Evolutionary conservation across 2,113 vertebrate genomes (phyloP), one percentile per base, ranked within the genome.

Genomic region (Epinephelus cyanopodus): DNA sequence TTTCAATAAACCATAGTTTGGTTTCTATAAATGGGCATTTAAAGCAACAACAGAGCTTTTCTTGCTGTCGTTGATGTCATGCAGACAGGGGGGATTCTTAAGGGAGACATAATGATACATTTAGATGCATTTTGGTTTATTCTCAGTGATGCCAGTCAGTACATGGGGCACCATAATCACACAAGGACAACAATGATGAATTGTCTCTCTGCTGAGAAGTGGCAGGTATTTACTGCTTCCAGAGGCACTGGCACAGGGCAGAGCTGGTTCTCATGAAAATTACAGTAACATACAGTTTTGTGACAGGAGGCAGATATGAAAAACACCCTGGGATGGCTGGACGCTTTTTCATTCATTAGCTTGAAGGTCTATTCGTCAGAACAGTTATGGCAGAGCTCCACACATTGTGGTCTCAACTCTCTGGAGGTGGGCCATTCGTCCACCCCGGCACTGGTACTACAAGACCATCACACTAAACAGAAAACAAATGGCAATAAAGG

Each of bases 281-380:
- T 74, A 87, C 93, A 90, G 87, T 86, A 89, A 66, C 52, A 91
- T 94, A 89, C 67, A 77, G 92, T 95, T 96, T 95, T 95, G 93
- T 95, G 94, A 94, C 94, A 94, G 87, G 92, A 94, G 92, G 94
- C 96, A 96, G 95, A 94, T 95, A 94, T 93, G 85, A 91, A 95
- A 95, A 96, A 95, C 92, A 95, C 86, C 27, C 21, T 64, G 50
- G 93, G 92, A 94, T 91, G 91, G 94, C 93, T 93, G 92, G 86
- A 94, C 93, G 89, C 92, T 94, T 94, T 95, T 94, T 92, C 6
- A 94, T 93, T 95, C 94, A 95, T 95, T 60, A 45, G 45, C 93
- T 94, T 86, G 92, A 92, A 71, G 90, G 93, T 94, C 89, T 91
- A 95, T 92, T 73, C 9, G 0, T 72, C 73, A 52, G 25, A 15